Evolutionary conservation across 2,797 vertebrate species (phyloP), one percentile per base, ranked within the genome.

Genomic region (Rhinoraja longicauda): DNA sequence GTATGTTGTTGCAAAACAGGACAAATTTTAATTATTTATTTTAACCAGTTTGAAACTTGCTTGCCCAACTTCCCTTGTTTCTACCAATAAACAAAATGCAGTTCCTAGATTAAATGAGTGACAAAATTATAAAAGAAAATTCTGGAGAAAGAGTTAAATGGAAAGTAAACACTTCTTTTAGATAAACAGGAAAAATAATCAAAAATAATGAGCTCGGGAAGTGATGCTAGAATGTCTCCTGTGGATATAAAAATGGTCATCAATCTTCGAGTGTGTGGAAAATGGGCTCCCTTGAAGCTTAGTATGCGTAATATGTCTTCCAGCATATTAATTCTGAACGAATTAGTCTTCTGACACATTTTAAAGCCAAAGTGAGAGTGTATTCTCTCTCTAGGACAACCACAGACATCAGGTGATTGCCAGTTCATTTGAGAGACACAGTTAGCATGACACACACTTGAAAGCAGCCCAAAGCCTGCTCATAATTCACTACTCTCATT

Each of bases 181-280:
- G n/a, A 62, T 88, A 88, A 88, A 67, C 84, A 88, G 84, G 62
- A 88, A 88, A 59, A 64, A n/a, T 86, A n/a, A 86, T 86, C 29
- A 32, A 13, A 86, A 32, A 7, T 17, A 32, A 67, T 32, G 1
- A 67, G n/a, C 84, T 4, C 8, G n/a, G 62, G 62, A 88, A 88
- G 32, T 67, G 59, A 84, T 88, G 84, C 12, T 88, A 8, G 19
- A 88, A 15, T 88, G 84, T 62, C 84, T 88, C 59, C 62, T 67
- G 84, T 88, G 84, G 84, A 88, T 36, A 36, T 36, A 67, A 64
- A 88, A 64, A 88, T 32, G 84, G 82, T 62, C 84, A 88, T 36
- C 13, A 67, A 67, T 67, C 84, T 36, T 21, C 21, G 17, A 86
- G 62, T 64, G 67, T 53, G 45, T 15, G 72, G 67, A 91, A 53